Evolutionary conservation across 2,797 vertebrate genomes (phyloP), one percentile per base, ranked within the genome.

Genomic region (Scleropages formosus): DNA sequence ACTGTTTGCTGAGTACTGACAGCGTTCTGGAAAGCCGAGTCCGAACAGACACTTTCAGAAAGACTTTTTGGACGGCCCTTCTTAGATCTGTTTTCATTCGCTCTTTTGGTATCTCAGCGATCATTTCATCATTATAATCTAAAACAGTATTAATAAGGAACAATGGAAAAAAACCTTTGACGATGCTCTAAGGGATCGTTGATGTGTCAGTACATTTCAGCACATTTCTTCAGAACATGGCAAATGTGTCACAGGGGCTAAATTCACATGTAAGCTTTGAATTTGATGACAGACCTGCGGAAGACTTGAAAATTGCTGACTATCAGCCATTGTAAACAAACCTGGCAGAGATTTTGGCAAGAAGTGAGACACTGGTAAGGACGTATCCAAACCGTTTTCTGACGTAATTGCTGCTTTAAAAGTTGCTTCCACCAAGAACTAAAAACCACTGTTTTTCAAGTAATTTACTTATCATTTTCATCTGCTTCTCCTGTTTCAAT

Each of bases 21-120:
- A 64, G 59, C 26, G 15, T 68, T 72, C 44, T 69, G 75, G 58
- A 59, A 39, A 76, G 7, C 7, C n/a, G 26, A 49, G 60, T 26
- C 68, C 44, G 12, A 69, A 51, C 13, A 31, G 10, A 16, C 3
- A 4, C 15, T 11, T 11, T 63, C n/a, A 4, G 2, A 63, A 20
- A 8, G 1, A 2, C 4, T 20, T 1, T 2, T 3, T 15, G 16
- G 12, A 63, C 63, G 27, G 2, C 10, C 62, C 1, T 0, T 10
- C 27, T 1, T n/a, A n/a, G n/a, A 24, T 26, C 62, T 13, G 62
- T 64, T 2, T 56, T 39, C 39, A 2, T 39, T n/a, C n/a, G n/a
- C n/a, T 39, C 31, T 6, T 39, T 6, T 39, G 31, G 6, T 2
- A 2, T 31, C 31, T 31, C 6, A 6, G 31, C n/a, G n/a, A n/a